Evolutionary conservation across 30 jellyfish, hydroid and myxozoan genomes (phyloP).

Genomic region (Pelagia noctiluca): DNA sequence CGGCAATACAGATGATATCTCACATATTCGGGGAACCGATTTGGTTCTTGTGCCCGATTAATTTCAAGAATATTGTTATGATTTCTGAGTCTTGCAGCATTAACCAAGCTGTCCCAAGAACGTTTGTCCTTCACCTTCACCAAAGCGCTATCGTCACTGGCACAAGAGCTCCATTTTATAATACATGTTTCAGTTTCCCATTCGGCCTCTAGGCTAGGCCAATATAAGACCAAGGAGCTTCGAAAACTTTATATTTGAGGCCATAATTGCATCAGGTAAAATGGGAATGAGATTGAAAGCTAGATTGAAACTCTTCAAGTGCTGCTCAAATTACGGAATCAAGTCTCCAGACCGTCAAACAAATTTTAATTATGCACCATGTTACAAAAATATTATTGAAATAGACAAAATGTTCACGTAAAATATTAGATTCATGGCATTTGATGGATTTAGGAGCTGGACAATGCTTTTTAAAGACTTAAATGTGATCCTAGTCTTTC

Average conservation of each 20-base stretch:
- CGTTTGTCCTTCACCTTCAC: slow-evolving; percentile 3
- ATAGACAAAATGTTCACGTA: not conserved
- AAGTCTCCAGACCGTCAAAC: not conserved
- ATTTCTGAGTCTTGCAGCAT: slow-evolving; percentile 19
- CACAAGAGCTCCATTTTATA: not conserved
- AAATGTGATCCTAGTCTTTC: too few species aligned
- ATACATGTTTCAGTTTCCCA: not conserved
- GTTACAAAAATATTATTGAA: not conserved
- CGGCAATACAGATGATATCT: slow-evolving; percentile 13
- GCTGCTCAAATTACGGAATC: slow-evolving; percentile 2
- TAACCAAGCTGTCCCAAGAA: slow-evolving; percentile 4
- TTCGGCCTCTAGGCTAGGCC: not conserved
- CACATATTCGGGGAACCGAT: not conserved
- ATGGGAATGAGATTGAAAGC: not conserved
- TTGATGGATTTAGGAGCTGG: not conserved
- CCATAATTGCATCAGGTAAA: not conserved
- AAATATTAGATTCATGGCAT: not conserved
- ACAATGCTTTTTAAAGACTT: not conserved
- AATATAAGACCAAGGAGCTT: not conserved
- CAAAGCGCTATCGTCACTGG: not conserved
- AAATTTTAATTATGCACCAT: not conserved
- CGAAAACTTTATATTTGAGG: not conserved
- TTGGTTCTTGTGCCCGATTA: slow-evolving; percentile 14
- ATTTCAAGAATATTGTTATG: slow-evolving; percentile 6
- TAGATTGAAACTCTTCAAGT: not conserved